These are phyloP conservation scores for Pristionchus maxplancki DNA, from an alignment of 2,888 invertebrate genomes.

Conservation along the genomic window DNA sequence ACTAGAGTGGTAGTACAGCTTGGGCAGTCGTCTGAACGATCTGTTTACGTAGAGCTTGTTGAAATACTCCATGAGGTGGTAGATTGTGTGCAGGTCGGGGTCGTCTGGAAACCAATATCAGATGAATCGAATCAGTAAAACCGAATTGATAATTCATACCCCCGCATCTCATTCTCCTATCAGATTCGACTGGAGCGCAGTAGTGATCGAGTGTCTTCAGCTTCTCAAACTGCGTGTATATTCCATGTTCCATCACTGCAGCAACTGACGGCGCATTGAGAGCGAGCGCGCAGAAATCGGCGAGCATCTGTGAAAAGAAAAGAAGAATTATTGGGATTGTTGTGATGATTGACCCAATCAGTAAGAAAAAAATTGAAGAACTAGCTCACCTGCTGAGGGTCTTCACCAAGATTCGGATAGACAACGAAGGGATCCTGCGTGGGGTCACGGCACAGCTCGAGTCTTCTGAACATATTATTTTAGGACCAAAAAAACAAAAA, in stretches of 20 bases:
- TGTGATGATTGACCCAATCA: no score
- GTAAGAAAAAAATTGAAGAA: background rate
- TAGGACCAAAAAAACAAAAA: no score
- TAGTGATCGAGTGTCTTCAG: background rate
- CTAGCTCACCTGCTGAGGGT: background rate
- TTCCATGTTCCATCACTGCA: no score
- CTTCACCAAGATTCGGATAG: background rate
- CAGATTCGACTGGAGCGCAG: background rate
- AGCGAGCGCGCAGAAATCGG: background rate
- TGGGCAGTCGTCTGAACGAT: background rate
- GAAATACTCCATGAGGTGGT: background rate
- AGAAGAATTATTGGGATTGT: no score
- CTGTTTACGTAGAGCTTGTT: background rate
- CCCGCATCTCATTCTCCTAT: background rate
- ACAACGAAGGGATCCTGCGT: background rate
- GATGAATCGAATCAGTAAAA: no score
- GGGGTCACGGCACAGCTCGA: background rate
- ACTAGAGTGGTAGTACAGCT: background rate
- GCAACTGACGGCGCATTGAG: no score
- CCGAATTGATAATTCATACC: background rate
- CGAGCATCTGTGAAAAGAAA: background rate
- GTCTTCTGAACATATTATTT: background rate
- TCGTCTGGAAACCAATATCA: background rate
- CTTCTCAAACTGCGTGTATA: background rate
- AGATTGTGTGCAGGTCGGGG: background rate